Percentiles rank a stretch among this genome's conserved stretches.
Conservation (phyloP, 2,113 vertebrate species). For the Sinosuthora webbiana region DNA sequence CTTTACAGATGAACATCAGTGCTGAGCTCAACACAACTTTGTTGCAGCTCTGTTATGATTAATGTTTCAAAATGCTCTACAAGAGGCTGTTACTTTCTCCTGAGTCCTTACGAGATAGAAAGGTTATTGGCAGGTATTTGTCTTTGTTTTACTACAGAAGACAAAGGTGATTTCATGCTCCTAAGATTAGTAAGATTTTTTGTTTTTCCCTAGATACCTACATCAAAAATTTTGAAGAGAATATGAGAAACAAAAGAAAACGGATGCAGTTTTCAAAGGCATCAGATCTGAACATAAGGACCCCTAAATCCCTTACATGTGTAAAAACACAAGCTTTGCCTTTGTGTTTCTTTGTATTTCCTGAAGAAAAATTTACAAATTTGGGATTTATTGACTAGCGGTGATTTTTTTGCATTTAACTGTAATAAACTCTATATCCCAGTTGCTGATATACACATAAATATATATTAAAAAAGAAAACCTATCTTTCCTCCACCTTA, state of each 20-base stretch:
- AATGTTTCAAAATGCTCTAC: neutral
- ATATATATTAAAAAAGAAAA: too few relatives aligned
- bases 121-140: neutral
- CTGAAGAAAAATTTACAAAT: neutral
- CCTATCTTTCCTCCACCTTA: neutral
- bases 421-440: neutral
- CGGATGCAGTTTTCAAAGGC: neutral
- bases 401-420: neutral
- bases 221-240: neutral
- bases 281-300: neutral
- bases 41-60: neutral
- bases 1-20: neutral
- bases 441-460: neutral
- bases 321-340: neutral
- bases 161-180: neutral
- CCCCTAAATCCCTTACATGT: neutral
- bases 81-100: neutral
- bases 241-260: neutral
- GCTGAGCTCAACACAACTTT: neutral
- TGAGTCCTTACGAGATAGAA: rapidly evolving
- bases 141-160: neutral
- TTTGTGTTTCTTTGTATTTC: neutral
- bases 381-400: neutral
- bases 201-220: neutral
- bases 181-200: neutral